Conservation (phyloP, 2,113 vertebrate species). For the Agapornis roseicollis region DNA sequence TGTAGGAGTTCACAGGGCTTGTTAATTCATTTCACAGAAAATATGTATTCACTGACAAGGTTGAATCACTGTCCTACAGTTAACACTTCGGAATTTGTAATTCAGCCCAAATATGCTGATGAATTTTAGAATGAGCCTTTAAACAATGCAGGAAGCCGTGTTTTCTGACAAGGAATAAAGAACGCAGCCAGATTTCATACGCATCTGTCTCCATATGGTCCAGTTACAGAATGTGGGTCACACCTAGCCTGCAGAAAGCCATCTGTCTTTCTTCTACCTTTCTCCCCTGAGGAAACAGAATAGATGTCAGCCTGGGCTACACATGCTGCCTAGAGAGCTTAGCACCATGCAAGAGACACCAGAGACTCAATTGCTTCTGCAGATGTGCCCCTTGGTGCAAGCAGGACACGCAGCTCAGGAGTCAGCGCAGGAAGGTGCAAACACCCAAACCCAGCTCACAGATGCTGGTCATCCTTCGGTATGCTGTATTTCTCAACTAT, state of each 20-base stretch:
- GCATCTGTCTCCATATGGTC: conserved; percentile 3
- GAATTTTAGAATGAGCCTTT: conserved; percentile 9
- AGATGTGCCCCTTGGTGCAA: not conserved
- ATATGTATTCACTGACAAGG: not conserved
- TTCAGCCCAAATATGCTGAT: not conserved
- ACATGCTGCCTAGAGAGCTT: not conserved
- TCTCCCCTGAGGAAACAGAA: not conserved
- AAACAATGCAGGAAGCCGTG: not conserved
- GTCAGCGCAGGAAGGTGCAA: not conserved
- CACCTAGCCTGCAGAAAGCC: conserved; percentile 5
- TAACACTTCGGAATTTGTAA: not conserved
- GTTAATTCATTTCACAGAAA: conserved; percentile 21
- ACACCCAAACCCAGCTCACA: not conserved
- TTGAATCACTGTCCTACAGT: not conserved
- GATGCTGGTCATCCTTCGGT: accelerated
- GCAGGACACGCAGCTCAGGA: not conserved
- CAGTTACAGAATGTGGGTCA: not conserved
- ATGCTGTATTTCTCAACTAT: not conserved
- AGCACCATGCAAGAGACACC: not conserved
- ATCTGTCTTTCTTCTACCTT: conserved; percentile 10
- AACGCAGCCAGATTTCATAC: not conserved
- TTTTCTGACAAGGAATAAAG: conserved; percentile 3
- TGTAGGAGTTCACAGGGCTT: conserved; percentile 5
- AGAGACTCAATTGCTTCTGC: not conserved
- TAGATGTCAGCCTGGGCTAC: not conserved